These are phyloP conservation scores for Bombus sibiricus DNA, from an alignment of 1,140 invertebrate species.

Conservation along the genomic window DNA sequence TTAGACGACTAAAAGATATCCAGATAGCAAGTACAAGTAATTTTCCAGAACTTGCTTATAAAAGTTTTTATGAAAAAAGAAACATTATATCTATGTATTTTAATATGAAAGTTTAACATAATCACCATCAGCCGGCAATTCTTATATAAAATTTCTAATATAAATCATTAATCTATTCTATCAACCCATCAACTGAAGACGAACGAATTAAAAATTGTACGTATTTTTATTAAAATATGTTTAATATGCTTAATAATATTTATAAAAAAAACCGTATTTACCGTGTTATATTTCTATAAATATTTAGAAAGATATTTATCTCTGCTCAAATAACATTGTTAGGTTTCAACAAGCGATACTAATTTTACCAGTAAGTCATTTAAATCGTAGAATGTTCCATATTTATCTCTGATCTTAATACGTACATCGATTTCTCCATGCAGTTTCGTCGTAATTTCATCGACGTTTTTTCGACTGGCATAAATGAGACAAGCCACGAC, in stretches of 20 bases:
- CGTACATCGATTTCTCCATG: neutral
- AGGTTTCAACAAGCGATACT: no score
- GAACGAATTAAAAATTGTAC: no score
- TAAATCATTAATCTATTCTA: neutral
- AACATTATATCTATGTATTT: neutral
- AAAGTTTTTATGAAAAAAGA: neutral
- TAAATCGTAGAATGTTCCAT: rapidly evolving
- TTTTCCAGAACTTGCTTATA: no score
- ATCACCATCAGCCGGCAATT: neutral
- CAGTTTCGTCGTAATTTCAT: neutral
- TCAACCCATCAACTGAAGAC: no score
- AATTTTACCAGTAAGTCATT: no score
- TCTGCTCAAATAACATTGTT: neutral
- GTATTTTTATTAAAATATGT: no score
- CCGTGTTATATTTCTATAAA: no score
- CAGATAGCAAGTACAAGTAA: no score
- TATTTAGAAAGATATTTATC: no score
- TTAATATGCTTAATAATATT: no score
- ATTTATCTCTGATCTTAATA: no score
- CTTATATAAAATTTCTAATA: neutral
- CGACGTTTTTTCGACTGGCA: neutral
- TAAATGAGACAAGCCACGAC: neutral
- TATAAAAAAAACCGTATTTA: neutral
- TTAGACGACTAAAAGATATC: no score
- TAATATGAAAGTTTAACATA: neutral